Conservation (phyloP, 1,140 invertebrate species). For the Halesus radiatus region DNA sequence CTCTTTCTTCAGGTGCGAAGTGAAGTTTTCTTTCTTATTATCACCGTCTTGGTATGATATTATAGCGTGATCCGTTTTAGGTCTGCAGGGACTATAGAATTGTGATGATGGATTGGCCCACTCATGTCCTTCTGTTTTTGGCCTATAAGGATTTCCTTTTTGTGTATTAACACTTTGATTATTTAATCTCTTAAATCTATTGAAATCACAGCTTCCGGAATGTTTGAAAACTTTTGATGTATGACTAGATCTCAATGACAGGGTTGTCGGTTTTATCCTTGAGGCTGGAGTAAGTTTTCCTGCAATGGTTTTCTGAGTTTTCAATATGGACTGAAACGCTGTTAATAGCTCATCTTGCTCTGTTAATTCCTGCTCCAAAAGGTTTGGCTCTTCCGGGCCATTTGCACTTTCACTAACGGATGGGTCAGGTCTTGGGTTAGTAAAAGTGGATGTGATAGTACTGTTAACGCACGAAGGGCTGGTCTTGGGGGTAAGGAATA, state of each 20-base stretch:
- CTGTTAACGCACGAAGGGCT: slow-evolving; percentile 47
- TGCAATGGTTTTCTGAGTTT: slow-evolving; percentile 60
- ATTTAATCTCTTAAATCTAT: slow-evolving; percentile 33
- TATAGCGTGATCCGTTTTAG: background rate
- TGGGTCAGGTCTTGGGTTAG: slow-evolving; percentile 58
- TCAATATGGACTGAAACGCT: slow-evolving; percentile 66
- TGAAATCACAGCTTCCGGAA: slow-evolving; percentile 65
- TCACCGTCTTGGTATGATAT: background rate
- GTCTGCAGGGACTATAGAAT: slow-evolving; percentile 20
- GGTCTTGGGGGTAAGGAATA: slow-evolving; percentile 61
- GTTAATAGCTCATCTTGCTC: slow-evolving; percentile 65
- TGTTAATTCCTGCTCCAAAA: slow-evolving; percentile 64
- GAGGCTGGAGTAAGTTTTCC: slow-evolving; percentile 55
- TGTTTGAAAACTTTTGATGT: slow-evolving; percentile 63
- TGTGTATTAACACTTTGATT: slow-evolving; percentile 1
- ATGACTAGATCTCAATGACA: slow-evolving; percentile 65
- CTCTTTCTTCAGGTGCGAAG: slow-evolving; percentile 24
- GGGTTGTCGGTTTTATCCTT: slow-evolving; percentile 62
- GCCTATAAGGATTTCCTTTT: background rate
- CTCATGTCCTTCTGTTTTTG: slow-evolving; percentile 9
- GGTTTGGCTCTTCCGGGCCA: slow-evolving; percentile 64
- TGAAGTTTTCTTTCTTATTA: background rate
- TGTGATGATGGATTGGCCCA: slow-evolving; percentile 29
- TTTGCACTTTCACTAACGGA: slow-evolving; percentile 64
- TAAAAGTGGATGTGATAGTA: slow-evolving; percentile 59